Percentiles rank a stretch among this genome's conserved stretches.
These are phyloP conservation scores for Leptarthrus brevirostris DNA, from an alignment of 2,888 invertebrate genomes.

Conservation along the genomic window DNA sequence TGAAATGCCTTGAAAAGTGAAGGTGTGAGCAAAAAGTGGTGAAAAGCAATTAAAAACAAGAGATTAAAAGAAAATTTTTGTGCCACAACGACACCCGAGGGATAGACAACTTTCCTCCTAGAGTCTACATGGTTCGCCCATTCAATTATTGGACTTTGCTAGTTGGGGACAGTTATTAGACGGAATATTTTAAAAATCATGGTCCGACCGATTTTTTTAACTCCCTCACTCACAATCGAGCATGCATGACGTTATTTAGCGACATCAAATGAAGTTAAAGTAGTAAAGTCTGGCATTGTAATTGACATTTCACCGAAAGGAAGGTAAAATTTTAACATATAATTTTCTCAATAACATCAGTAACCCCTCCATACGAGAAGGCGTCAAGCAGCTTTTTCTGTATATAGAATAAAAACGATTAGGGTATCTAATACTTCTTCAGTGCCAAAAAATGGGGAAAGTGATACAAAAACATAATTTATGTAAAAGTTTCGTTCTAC, in stretches of 20 bases:
- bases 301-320: neutral
- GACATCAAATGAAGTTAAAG: conserved; percentile 48
- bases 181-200: no score
- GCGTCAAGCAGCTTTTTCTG: conserved; percentile 42
- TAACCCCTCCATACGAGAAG: conserved; percentile 49
- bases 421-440: conserved; percentile 19
- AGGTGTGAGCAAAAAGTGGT: no score
- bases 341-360: conserved; percentile 29
- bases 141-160: no score
- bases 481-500: no score
- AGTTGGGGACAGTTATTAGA: no score
- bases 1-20: no score
- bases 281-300: conserved; percentile 22
- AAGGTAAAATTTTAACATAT: conserved; percentile 1
- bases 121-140: no score
- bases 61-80: no score
- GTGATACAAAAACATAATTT: no score
- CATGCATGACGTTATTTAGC: conserved; percentile 8
- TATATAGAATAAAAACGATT: conserved; percentile 9
- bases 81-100: no score
- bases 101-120: no score
- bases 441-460: neutral
- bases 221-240: neutral
- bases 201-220: neutral
- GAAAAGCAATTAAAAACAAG: no score